These are phyloP conservation scores for Protonibea diacanthus DNA, from an alignment of 2,797 vertebrate species.

Conservation along the genomic window DNA sequence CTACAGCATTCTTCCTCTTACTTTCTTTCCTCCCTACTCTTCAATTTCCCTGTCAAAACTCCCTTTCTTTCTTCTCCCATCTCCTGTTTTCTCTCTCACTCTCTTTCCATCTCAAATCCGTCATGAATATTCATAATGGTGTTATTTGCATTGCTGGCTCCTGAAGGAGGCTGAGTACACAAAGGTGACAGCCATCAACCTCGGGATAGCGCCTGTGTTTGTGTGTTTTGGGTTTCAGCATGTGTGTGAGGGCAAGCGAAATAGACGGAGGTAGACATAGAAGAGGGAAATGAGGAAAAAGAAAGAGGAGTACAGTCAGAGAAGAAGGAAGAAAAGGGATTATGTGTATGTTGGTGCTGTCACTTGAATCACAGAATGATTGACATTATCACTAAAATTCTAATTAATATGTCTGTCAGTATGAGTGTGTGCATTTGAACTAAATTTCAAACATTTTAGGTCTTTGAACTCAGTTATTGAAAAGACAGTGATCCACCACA, in stretches of 20 bases:
- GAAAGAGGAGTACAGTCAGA: constrained; percentile 10
- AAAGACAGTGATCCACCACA: constrained; percentile 49
- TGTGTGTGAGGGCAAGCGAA: constrained; percentile 51
- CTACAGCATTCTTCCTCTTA: constrained; percentile 28
- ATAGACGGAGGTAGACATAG: constrained; percentile 45
- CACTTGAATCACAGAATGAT: constrained; percentile 38
- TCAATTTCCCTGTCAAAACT: constrained; percentile 60
- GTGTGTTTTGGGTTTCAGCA: constrained; percentile 54
- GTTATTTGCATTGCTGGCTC: constrained; percentile 78
- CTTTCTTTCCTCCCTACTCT: constrained; percentile 51
- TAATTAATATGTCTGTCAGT: constrained; percentile 51
- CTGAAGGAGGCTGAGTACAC: constrained; percentile 79
- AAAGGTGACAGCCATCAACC: constrained; percentile 82
- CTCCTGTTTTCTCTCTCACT: constrained; percentile 23
- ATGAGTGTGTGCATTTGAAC: constrained; percentile 14
- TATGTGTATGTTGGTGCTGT: constrained; percentile 21
- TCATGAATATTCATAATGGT: constrained; percentile 77
- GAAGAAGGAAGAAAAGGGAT: constrained; percentile 1
- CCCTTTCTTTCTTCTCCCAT: constrained; percentile 27
- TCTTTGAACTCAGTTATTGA: constrained; percentile 40
- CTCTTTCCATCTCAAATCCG: constrained; percentile 50
- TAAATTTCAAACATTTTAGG: constrained; percentile 33
- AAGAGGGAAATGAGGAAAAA: constrained; percentile 41
- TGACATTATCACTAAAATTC: constrained; percentile 49
- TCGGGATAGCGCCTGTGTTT: constrained; percentile 64